phyloP scores from a whole-genome alignment of 2,888 invertebrate genomes.

The Nemurella pictetii region DNA sequence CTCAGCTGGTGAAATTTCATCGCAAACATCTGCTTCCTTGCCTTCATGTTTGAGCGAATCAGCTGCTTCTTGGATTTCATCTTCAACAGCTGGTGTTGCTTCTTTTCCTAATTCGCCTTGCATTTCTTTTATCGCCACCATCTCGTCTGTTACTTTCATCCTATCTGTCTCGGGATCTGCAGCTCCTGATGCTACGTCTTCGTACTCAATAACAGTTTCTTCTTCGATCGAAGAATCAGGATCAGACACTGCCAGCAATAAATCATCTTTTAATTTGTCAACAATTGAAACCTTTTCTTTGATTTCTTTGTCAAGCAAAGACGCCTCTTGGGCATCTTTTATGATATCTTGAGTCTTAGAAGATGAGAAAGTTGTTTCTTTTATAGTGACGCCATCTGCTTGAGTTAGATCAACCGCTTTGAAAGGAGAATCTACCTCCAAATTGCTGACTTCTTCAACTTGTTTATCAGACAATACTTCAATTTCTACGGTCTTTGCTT shows the following conservation, averaged over 20 bases:
- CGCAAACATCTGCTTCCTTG: constrained; percentile 30
- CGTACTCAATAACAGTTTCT: constrained; percentile 26
- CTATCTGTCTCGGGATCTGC: neutral
- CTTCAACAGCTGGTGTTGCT: neutral
- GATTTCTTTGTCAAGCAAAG: neutral
- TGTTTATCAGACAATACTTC: neutral
- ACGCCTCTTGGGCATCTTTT: neutral
- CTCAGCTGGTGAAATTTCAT: neutral
- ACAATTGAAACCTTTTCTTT: neutral
- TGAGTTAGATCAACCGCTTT: neutral
- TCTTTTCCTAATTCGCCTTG: neutral
- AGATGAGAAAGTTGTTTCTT: neutral
- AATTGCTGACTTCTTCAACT: neutral
- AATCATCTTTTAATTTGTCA: constrained; percentile 22
- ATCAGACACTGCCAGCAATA: neutral
- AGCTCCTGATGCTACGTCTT: neutral
- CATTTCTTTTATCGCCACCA: neutral
- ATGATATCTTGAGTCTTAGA: neutral
- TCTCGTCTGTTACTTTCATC: neutral
- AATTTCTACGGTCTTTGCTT: neutral
- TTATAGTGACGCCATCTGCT: constrained; percentile 4
- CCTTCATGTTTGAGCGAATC: constrained; percentile 25
- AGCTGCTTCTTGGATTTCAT: no score
- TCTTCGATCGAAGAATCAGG: constrained; percentile 19
- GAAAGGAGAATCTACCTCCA: neutral